Percentiles rank a stretch among this genome's conserved stretches.
phyloP scores from a whole-genome alignment of 2,113 vertebrate species.

The Erythrocercus mccallii region DNA sequence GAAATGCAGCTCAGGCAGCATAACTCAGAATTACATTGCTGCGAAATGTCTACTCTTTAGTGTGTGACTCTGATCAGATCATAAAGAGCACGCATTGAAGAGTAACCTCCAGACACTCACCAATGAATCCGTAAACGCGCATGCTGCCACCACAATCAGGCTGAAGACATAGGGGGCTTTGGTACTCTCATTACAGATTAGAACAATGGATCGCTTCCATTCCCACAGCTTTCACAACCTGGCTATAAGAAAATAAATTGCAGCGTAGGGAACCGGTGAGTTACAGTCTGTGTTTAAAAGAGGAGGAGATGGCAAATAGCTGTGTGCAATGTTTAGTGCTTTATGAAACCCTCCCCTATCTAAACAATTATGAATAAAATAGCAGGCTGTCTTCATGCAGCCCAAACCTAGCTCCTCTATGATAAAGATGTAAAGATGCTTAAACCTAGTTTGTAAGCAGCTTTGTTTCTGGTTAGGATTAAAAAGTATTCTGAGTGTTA shows the following conservation, averaged over 20 bases:
- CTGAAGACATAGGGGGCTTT: background rate
- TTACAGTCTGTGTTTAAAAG: background rate
- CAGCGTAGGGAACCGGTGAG: background rate
- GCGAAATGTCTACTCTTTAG: background rate
- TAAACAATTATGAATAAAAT: background rate
- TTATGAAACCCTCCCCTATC: background rate
- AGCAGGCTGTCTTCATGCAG: background rate
- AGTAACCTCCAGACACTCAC: background rate
- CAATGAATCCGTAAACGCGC: background rate
- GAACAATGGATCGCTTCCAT: background rate
- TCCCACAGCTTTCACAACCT: background rate
- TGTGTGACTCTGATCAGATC: background rate
- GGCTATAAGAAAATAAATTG: background rate
- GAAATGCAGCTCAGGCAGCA: fast-evolving
- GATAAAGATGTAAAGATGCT: background rate
- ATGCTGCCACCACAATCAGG: background rate
- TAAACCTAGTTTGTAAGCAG: background rate
- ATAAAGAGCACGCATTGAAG: background rate
- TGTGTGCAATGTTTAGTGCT: background rate
- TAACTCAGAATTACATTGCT: background rate
- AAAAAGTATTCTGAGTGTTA: background rate
- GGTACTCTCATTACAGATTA: background rate
- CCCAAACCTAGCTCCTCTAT: background rate
- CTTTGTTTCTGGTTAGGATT: background rate
- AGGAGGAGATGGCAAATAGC: background rate